Conservation (phyloP, 2,113 vertebrate species). For the Perognathus longimembris region DNA sequence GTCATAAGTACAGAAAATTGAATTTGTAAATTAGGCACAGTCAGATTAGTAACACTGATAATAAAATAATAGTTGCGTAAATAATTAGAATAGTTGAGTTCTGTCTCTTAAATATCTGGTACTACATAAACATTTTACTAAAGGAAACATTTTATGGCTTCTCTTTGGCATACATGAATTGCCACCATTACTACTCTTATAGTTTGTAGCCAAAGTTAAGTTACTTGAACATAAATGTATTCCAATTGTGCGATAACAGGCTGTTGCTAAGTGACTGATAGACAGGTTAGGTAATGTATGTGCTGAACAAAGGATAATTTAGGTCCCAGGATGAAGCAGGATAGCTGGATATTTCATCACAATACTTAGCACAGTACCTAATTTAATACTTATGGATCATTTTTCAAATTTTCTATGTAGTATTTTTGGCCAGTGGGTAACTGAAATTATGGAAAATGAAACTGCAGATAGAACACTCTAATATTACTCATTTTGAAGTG, state of each 20-base stretch:
- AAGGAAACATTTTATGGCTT: not conserved
- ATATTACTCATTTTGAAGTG: conserved; percentile 25
- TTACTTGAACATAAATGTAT: not conserved
- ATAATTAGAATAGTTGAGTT: no score
- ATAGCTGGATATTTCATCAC: not conserved
- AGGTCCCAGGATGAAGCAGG: not conserved
- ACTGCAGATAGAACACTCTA: not conserved
- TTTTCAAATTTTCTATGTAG: not conserved
- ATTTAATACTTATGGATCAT: not conserved
- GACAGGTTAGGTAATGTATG: not conserved
- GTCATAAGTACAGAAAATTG: not conserved
- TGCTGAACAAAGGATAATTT: not conserved
- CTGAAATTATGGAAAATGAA: not conserved
- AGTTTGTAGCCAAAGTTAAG: not conserved
- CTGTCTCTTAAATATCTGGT: not conserved
- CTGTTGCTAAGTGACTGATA: not conserved
- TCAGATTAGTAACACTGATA: not conserved
- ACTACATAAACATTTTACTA: not conserved
- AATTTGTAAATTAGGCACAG: not conserved
- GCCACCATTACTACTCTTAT: not conserved
- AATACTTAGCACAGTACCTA: not conserved
- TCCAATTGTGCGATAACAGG: not conserved
- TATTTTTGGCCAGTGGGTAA: not conserved
- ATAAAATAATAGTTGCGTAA: not conserved
- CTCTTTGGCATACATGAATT: not conserved